Evolutionary conservation across 2,888 invertebrate species (phyloP).

Genomic region (Atethmia centrago): DNA sequence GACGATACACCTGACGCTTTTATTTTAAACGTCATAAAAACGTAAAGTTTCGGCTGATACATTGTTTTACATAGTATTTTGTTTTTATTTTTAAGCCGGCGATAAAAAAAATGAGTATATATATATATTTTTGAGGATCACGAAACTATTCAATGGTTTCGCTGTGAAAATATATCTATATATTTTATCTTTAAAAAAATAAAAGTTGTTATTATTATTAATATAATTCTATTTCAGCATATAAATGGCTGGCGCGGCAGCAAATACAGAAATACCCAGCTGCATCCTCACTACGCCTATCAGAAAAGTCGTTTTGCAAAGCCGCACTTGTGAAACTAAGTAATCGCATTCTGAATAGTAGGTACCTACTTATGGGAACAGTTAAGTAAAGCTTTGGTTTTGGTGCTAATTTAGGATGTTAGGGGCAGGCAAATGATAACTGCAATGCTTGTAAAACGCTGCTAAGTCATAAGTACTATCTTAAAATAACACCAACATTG

Average conservation of each 20-base stretch:
- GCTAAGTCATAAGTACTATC: no score
- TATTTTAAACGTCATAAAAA: slow-evolving; percentile 62
- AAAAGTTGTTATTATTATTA: neutral
- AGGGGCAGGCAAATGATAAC: no score
- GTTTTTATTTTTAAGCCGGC: neutral
- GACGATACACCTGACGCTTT: slow-evolving; percentile 76
- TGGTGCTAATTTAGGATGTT: no score
- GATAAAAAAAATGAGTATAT: neutral
- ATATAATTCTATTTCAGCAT: neutral
- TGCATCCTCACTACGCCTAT: no score
- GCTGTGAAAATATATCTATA: neutral
- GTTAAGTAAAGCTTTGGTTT: neutral
- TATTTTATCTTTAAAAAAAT: neutral
- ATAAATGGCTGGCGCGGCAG: no score
- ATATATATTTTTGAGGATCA: neutral
- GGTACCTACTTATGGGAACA: neutral
- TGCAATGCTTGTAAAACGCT: no score
- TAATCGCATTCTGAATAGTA: neutral
- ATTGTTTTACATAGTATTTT: slow-evolving; percentile 33
- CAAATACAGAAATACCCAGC: neutral
- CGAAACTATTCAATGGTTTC: neutral
- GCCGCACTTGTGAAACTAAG: neutral
- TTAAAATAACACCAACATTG: no score
- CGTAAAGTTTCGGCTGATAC: slow-evolving; percentile 37
- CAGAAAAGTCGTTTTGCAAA: neutral